Conservation (phyloP, 1,140 invertebrate species). For the Drosophila lacertosa region DNA sequence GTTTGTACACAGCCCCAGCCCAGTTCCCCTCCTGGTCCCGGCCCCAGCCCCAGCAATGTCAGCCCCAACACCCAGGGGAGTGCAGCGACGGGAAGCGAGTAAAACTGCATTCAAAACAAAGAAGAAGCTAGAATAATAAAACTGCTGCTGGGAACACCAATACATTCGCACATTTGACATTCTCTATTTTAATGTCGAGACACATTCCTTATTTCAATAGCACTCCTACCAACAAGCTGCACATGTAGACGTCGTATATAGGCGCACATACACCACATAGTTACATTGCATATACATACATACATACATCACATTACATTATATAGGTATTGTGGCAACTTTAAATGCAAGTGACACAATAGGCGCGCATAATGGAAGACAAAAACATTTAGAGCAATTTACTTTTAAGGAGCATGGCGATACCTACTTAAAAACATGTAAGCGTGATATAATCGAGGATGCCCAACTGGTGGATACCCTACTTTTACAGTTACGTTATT, state of each 20-base stretch:
- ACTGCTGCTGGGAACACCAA: constrained; percentile 38
- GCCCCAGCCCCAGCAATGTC: not conserved
- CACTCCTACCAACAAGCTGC: constrained; percentile 6
- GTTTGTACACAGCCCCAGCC: constrained; percentile 6
- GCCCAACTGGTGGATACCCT: not conserved
- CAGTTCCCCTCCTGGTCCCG: too few relatives aligned
- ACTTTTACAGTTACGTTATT: too few relatives aligned
- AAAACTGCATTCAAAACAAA: constrained; percentile 53
- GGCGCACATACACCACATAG: not conserved
- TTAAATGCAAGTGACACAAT: constrained; percentile 77
- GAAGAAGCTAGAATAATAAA: constrained; percentile 50
- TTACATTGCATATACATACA: not conserved
- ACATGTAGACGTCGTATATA: too few relatives aligned
- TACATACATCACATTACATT: constrained; percentile 14
- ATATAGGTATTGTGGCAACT: constrained; percentile 61
- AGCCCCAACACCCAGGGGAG: not conserved
- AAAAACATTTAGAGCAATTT: constrained; percentile 64
- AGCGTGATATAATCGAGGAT: not conserved
- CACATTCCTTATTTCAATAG: constrained; percentile 50
- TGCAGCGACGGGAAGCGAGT: constrained; percentile 12
- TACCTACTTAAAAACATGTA: constrained; percentile 59
- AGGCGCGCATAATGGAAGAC: constrained; percentile 72
- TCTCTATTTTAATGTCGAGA: constrained; percentile 50
- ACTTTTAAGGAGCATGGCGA: constrained; percentile 62
- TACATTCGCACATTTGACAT: constrained; percentile 51